A percentile compares a stretch with the other conserved stretches of the same genome.
These are phyloP conservation scores for Thamnophis sirtalis DNA, from an alignment of 2,113 vertebrate species.

Conservation along the genomic window DNA sequence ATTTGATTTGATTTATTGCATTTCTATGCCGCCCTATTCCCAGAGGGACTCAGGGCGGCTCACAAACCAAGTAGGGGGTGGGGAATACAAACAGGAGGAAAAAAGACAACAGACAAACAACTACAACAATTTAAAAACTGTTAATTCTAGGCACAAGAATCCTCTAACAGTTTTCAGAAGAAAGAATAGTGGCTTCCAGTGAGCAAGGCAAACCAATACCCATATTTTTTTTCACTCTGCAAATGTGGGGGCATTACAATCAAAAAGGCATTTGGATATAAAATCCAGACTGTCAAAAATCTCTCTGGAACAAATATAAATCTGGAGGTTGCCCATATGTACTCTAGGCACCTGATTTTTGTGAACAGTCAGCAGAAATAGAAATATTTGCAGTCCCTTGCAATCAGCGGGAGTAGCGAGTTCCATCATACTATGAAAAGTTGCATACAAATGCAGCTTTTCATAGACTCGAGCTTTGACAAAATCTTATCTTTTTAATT, in stretches of 20 bases:
- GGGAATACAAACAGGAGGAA: no score
- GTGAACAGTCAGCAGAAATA: background rate
- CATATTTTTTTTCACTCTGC: background rate
- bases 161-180: background rate
- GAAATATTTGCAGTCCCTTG: background rate
- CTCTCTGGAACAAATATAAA: background rate
- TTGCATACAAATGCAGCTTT: background rate
- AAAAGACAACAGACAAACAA: no score
- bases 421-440: background rate
- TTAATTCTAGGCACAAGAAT: background rate
- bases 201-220: background rate
- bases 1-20: no score
- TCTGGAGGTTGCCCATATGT: background rate
- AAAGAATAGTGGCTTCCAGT: background rate
- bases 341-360: background rate
- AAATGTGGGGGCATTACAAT: background rate
- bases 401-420: background rate
- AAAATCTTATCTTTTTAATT: background rate
- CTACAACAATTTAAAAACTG: no score
- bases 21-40: no score
- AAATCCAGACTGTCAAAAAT: background rate
- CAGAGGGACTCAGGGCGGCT: no score
- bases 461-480: background rate
- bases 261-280: background rate
- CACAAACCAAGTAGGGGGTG: no score